Conservation (phyloP, 2,888 invertebrate genomes). For the Drosophila hamatofila region DNA sequence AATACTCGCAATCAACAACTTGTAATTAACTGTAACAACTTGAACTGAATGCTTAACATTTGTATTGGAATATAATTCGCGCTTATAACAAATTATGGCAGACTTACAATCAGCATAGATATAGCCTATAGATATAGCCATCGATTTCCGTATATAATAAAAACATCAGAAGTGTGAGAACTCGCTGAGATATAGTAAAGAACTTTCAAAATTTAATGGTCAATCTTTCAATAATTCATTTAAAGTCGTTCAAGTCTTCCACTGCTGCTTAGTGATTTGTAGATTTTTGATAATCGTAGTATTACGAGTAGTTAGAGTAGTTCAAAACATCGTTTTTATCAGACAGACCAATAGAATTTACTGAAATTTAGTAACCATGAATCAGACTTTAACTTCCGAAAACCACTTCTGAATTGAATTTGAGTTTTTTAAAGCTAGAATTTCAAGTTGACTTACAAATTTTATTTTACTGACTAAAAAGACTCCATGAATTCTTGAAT, state of each 20-base stretch:
- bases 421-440: background rate
- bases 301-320: background rate
- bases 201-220: background rate
- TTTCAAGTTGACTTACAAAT: background rate
- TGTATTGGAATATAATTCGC: conserved; percentile 80
- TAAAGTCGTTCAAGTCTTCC: background rate
- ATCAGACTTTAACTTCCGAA: background rate
- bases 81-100: conserved; percentile 22
- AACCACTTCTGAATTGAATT: background rate
- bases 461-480: too few species aligned
- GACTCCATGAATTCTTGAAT: too few species aligned
- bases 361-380: background rate
- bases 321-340: background rate
- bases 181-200: background rate
- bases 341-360: background rate
- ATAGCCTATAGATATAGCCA: background rate
- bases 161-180: background rate
- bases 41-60: conserved; percentile 66
- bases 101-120: background rate
- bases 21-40: conserved; percentile 21
- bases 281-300: background rate
- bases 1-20: conserved; percentile 21
- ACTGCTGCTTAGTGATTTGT: background rate
- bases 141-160: background rate
- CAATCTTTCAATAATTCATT: background rate